These are phyloP conservation scores for Ischnura elegans DNA, from an alignment of 2,888 invertebrate genomes.

Conservation along the genomic window DNA sequence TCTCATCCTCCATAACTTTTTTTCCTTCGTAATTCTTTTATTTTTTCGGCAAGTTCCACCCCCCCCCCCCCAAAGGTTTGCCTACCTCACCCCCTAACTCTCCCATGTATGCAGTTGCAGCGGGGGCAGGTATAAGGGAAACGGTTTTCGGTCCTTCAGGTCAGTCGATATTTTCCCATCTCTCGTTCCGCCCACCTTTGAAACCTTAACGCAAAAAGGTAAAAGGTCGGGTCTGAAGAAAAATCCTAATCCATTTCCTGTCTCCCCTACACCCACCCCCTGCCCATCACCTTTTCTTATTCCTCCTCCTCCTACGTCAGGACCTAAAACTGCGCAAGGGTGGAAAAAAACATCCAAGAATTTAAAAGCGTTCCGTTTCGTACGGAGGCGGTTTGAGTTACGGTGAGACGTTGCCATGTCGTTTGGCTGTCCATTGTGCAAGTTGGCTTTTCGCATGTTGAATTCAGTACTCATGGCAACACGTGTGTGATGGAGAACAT, in stretches of 20 bases:
- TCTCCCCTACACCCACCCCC: background rate
- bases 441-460: too few relatives aligned
- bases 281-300: background rate
- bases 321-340: background rate
- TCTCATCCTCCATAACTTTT: background rate
- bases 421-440: too few relatives aligned
- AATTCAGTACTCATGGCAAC: too few relatives aligned
- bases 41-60: background rate
- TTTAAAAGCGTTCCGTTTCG: background rate
- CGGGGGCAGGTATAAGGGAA: background rate
- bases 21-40: slow-evolving; percentile 6
- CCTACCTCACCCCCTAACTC: background rate
- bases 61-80: background rate
- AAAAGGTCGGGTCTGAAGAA: background rate
- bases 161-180: slow-evolving; percentile 1
- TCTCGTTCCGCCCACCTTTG: background rate
- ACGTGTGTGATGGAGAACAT: too few relatives aligned
- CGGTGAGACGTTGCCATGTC: background rate
- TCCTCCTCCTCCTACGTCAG: background rate
- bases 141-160: background rate
- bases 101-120: background rate
- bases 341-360: background rate
- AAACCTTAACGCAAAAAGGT: background rate
- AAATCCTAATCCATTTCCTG: slow-evolving; percentile 35
- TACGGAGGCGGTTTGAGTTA: background rate